phyloP scores from a whole-genome alignment of 1,140 invertebrate species.

The Himalopsyche phryganea region DNA sequence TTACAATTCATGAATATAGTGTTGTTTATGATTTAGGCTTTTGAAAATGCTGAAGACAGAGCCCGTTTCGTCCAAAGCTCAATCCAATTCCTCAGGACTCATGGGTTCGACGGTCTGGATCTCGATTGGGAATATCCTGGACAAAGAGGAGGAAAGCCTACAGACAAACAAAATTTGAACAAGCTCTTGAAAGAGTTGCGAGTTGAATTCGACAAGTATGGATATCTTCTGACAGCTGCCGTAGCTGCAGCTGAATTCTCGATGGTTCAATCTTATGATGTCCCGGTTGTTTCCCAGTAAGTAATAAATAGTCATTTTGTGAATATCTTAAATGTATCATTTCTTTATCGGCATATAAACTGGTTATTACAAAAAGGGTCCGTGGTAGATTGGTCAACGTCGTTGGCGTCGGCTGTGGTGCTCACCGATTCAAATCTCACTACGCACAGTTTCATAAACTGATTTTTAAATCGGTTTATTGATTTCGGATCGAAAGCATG shows the following conservation, averaged over 20 bases:
- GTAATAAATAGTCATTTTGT: not conserved
- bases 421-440: no score
- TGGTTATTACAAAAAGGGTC: no score
- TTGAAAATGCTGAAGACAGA: constrained; percentile 35
- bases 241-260: constrained; percentile 56
- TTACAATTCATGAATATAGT: no score
- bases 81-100: constrained; percentile 55
- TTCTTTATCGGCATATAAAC: no score
- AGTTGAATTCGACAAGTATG: constrained; percentile 54
- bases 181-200: constrained; percentile 57
- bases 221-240: constrained; percentile 58
- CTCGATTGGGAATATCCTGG: constrained; percentile 80
- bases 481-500: no score
- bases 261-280: constrained; percentile 59
- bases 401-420: no score
- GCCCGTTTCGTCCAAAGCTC: constrained; percentile 68
- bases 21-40: no score
- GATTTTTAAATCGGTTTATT: no score
- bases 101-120: constrained; percentile 77
- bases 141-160: constrained; percentile 59
- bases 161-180: constrained; percentile 50
- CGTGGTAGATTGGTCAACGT: no score
- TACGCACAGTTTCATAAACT: no score
- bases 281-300: constrained; percentile 47
- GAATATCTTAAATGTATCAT: no score